Conservation (phyloP, 2,797 vertebrate species). For the Onychomys torridus region DNA sequence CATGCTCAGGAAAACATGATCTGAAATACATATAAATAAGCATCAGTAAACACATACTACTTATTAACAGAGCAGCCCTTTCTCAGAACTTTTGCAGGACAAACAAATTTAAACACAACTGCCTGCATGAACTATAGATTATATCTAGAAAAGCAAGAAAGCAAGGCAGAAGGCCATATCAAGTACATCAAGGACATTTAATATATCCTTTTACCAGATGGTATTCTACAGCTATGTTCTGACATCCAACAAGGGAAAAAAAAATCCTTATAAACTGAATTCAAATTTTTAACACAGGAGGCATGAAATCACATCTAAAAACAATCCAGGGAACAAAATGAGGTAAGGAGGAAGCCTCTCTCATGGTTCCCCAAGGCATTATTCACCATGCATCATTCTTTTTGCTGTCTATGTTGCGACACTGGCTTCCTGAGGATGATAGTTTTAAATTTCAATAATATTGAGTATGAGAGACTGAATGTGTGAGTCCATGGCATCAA, state of each 20-base stretch:
- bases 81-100: background rate
- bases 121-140: background rate
- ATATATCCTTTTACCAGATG: background rate
- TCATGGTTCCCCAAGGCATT: background rate
- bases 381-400: background rate
- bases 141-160: background rate
- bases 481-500: background rate
- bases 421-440: background rate
- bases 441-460: background rate
- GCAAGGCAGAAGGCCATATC: background rate
- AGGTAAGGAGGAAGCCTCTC: background rate
- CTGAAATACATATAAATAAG: background rate
- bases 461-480: background rate
- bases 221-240: background rate
- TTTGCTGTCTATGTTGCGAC: background rate
- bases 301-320: background rate
- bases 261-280: background rate
- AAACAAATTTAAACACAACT: background rate
- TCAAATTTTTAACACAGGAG: background rate
- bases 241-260: background rate
- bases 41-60: background rate
- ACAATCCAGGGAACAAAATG: background rate
- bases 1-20: background rate
- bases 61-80: background rate
- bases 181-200: background rate